Evolutionary conservation across 2,113 vertebrate genomes (phyloP).

Genomic region (Astatoreochromis straeleni): DNA sequence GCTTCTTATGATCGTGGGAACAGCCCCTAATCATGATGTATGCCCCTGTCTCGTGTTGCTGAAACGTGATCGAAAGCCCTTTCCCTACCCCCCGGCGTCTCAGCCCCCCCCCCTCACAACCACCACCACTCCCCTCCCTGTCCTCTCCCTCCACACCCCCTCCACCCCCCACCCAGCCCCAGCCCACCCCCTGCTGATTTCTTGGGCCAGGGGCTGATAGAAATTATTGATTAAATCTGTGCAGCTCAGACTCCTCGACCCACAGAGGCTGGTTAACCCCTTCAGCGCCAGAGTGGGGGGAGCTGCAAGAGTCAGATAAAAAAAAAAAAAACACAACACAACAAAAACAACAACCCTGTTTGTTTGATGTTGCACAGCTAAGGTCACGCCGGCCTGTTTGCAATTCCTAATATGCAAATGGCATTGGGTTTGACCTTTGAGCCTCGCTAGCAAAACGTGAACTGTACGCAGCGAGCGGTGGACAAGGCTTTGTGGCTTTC

Average conservation of each 20-base stretch:
- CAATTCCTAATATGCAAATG: slow-evolving; percentile 46
- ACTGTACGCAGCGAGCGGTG: slow-evolving; percentile 25
- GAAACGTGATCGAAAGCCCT: slow-evolving; percentile 77
- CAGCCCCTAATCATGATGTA: slow-evolving; percentile 77
- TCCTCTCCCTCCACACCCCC: too few species aligned
- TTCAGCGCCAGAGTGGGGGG: slow-evolving; percentile 46
- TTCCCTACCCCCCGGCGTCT: too few species aligned
- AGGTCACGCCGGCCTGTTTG: neutral
- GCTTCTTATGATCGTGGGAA: slow-evolving; percentile 77
- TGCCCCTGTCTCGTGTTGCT: slow-evolving; percentile 74
- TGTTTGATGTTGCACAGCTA: neutral
- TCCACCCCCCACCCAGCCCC: slow-evolving; percentile 14
- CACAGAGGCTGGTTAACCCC: slow-evolving; percentile 80
- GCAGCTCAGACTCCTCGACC: slow-evolving; percentile 77
- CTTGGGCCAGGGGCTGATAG: slow-evolving; percentile 84
- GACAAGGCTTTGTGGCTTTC: slow-evolving; percentile 54
- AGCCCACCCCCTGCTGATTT: slow-evolving; percentile 75
- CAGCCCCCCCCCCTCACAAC: too few species aligned
- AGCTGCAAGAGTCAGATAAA: slow-evolving; percentile 37
- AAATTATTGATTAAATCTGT: slow-evolving; percentile 89
- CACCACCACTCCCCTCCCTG: too few species aligned
- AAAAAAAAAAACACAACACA: neutral
- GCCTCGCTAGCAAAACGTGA: neutral
- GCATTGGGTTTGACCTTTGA: slow-evolving; percentile 43
- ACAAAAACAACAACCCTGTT: slow-evolving; percentile 7